Evolutionary conservation across 1,140 invertebrate species (phyloP).

Genomic region (Lepidurus couesii): DNA sequence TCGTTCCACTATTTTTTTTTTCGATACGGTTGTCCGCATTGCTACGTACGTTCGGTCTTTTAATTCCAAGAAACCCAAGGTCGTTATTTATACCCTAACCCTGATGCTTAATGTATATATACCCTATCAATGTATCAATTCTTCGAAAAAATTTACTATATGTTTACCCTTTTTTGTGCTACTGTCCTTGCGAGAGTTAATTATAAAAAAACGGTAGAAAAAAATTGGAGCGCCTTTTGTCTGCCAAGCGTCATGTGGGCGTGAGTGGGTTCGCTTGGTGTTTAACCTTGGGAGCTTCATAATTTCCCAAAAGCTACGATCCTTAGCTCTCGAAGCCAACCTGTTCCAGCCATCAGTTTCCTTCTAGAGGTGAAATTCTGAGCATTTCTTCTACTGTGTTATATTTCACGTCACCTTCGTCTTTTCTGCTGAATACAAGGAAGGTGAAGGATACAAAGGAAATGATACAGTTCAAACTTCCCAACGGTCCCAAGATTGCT

Average conservation of each 20-base stretch:
- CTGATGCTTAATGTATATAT: too few relatives aligned
- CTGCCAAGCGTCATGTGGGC: neutral
- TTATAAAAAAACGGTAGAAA: neutral
- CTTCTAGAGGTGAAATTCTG: neutral
- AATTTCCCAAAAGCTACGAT: slow-evolving; percentile 4
- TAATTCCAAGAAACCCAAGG: too few relatives aligned
- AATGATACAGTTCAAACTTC: too few relatives aligned
- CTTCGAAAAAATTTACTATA: neutral
- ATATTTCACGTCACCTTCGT: neutral
- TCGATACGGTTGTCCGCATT: too few relatives aligned
- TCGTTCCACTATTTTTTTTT: too few relatives aligned
- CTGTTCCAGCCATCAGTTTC: slow-evolving; percentile 15
- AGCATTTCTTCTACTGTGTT: neutral
- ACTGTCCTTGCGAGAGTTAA: neutral
- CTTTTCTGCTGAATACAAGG: too few relatives aligned
- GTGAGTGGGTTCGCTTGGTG: neutral
- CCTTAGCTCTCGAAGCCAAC: neutral
- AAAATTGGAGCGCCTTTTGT: neutral
- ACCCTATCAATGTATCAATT: too few relatives aligned
- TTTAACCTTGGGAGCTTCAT: slow-evolving; percentile 4
- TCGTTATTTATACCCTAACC: too few relatives aligned
- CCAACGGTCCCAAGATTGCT: too few relatives aligned
- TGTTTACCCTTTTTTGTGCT: neutral
- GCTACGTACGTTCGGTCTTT: too few relatives aligned
- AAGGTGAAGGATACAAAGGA: too few relatives aligned